Evolutionary conservation across 2,797 vertebrate genomes (phyloP).

Genomic region (Antennarius maculatus): DNA sequence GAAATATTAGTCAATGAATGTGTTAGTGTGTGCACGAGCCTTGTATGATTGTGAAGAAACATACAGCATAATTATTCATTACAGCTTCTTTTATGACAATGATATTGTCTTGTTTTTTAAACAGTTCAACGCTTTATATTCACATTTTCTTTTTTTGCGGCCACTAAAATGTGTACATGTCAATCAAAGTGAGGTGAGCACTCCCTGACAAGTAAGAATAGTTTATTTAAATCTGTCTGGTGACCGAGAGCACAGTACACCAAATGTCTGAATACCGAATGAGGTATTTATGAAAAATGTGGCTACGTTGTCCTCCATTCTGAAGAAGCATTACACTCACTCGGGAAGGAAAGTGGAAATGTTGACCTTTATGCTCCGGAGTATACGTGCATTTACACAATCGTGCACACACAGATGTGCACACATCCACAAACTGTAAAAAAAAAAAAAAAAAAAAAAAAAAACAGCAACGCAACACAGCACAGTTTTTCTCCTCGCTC

Average conservation of each 20-base stretch:
- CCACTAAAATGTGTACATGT: conserved; percentile 75
- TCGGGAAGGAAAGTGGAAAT: conserved; percentile 87
- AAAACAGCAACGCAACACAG: conserved; percentile 36
- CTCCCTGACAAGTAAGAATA: conserved; percentile 87
- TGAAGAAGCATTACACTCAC: conserved; percentile 89
- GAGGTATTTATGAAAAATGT: conserved; percentile 87
- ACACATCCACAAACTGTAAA: conserved; percentile 39
- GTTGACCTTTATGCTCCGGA: conserved; percentile 95
- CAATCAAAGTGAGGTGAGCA: conserved; percentile 87
- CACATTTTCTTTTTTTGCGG: conserved; percentile 64
- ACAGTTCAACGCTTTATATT: conserved; percentile 32
- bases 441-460: conserved; percentile 4
- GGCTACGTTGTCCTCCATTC: conserved; percentile 89
- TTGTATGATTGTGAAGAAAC: conserved; percentile 4
- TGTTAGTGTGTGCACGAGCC: too few relatives aligned
- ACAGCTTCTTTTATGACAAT: conserved; percentile 1
- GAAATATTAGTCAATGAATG: too few relatives aligned
- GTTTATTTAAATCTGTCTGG: conserved; percentile 88
- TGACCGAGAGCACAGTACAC: conserved; percentile 79
- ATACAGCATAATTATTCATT: conserved; percentile 24
- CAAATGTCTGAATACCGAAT: conserved; percentile 91
- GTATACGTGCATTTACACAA: conserved; percentile 51
- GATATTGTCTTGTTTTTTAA: conserved; percentile 18
- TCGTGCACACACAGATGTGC: conserved; percentile 23
- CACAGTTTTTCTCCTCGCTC: conserved; percentile 78